Evolutionary conservation across 2,113 vertebrate species (phyloP), one percentile per base, ranked within the genome.

Genomic region (Hiodon alosoides): DNA sequence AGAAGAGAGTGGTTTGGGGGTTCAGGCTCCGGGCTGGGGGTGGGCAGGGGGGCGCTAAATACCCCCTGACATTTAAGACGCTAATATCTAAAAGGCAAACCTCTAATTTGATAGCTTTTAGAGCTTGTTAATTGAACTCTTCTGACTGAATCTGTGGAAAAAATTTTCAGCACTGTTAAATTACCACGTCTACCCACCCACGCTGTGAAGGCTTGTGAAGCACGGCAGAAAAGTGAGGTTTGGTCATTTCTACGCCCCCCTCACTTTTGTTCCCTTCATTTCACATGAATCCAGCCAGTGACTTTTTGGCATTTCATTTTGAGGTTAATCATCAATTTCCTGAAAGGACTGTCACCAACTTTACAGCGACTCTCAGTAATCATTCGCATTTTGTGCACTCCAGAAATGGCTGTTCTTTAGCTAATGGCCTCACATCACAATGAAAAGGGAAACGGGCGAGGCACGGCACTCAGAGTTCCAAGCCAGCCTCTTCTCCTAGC

Each of bases 81-180:
- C 90, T 90, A 90, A 91, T 92, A 90, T 90, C 88, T 86, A 85
- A 85, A 92, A 93, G 89, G 90, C 90, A 92, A 72, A 92, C 90
- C 89, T 93, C 93, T 92, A 92, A 92, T 92, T 91, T 93, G 88
- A 92, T 90, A 92, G 88, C 90, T 91, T 91, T 91, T 91, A 90
- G 87, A 89, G 90, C 89, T 87, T 90, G 88, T 91, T 91, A 91
- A 92, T 92, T 92, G 88, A 87, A 89, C 87, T 90, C 84, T 87
- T 90, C 85, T 84, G 87, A 90, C 84, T 83, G 72, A 86, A 85
- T 87, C 46, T 86, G 85, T 79, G 86, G 83, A 84, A 90, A 90
- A 90, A 31, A 61, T 91, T 87, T 93, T 88, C 88, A 86, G 87
- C 86, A 87, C 88, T 87, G 90, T 90, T 92, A 90, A 92, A 90